Base-by-base conservation (phyloP, 2,113 vertebrate species). In the Cyphotilapia sp. region DNA sequence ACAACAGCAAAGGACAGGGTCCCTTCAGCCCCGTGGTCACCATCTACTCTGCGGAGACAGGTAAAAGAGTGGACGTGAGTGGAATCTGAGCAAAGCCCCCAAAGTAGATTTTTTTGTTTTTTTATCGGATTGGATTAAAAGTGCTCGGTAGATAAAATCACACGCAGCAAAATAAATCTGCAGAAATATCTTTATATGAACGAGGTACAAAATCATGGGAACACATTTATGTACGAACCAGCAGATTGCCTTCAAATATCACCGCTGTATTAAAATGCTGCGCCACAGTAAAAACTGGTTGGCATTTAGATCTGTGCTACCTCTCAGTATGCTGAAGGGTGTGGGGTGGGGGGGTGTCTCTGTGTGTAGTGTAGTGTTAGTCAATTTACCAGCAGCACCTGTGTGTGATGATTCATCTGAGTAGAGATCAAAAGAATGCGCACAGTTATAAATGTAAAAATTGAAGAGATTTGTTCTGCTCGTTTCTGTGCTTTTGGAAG, bases 1-100 rank as follows among this genome's bases (percentile, higher is more conserved):
- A 98, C 88, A 99, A 98, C 95, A 98, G 97, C 91, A 98, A 98
- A 93, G 98, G 98, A 4, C 97, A 99, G 93, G 98, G 98, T 13
- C 98, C 98, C 0, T 99, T 98, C 91, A 98, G 98, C 89, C 95
- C 97, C 0, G 97, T 98, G 85, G 93, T 97, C 85, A 98, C 97
- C 3, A 98, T 99, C 80, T 98, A 97, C 94, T 99, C 98, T 4
- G 98, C 98, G 5, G 98, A 99, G 93, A 98, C 97, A 93, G 98
- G 98, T 98, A 95, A 47, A 94, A 71, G 16, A 17, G 45, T 82
- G 35, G 38, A 56, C 1, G 7, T 6, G 53, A 80, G 47, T 12
- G 35, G 74, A 53, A n/a, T 47, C 35, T 82, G 74, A 76, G 38
- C 16, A 61, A 82, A 51, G 87, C 85, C 35, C 63, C 2, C 51